Evolutionary conservation across 2,797 vertebrate genomes (phyloP).

Genomic region (Hypotaenidia okinawae): DNA sequence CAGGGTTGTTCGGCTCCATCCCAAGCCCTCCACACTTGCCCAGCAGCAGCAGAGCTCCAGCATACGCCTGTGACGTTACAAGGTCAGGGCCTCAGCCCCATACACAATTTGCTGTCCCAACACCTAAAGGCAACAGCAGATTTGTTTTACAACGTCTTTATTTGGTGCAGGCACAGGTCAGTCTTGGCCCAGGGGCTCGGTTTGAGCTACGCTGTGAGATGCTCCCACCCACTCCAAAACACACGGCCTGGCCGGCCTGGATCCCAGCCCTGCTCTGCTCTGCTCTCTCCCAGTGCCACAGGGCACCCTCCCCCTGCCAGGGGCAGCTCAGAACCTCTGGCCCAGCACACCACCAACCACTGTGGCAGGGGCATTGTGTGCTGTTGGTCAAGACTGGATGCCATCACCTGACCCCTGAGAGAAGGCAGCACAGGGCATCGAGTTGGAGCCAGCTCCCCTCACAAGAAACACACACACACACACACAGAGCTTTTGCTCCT

Average conservation of each 20-base stretch:
- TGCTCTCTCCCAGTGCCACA: fast-evolving
- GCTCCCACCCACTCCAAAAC: background rate
- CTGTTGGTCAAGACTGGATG: too few relatives aligned
- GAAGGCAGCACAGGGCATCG: background rate
- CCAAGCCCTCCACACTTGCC: background rate
- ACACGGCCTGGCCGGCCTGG: background rate
- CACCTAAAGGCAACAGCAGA: background rate
- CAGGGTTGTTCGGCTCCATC: background rate
- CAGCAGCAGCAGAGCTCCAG: background rate
- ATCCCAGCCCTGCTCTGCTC: too few relatives aligned
- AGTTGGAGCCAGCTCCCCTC: background rate
- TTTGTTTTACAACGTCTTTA: background rate
- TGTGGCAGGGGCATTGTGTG: too few relatives aligned
- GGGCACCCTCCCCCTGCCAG: background rate
- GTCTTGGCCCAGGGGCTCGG: background rate
- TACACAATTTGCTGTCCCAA: too few relatives aligned
- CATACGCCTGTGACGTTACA: fast-evolving
- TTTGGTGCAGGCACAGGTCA: too few relatives aligned
- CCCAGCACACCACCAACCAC: background rate
- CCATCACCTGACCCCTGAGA: background rate
- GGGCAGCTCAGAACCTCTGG: background rate
- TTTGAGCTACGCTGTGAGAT: background rate
- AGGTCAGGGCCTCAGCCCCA: background rate
- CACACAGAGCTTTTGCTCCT: background rate
- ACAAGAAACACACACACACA: background rate